Evolutionary conservation across 2,113 vertebrate genomes (phyloP), one percentile per base, ranked within the genome.

Genomic region (Romanogobio albipinnatus): DNA sequence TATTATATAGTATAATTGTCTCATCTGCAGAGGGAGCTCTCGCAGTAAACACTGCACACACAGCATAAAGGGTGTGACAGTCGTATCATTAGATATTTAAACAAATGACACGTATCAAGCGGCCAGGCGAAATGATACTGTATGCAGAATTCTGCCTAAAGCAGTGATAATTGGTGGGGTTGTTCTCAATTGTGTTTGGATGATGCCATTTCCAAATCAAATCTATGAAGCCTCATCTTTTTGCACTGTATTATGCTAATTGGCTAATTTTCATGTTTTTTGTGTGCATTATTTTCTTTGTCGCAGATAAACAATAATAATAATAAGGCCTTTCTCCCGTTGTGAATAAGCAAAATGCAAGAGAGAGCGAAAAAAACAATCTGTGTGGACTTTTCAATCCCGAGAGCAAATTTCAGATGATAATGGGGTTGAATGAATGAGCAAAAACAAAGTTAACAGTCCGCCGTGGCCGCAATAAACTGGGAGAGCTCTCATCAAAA

Each of bases 361-460:
- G 33, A 22, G 5, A 24, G 9, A 13, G 19, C 0, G 17, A 56
- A 7, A 15, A 61, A 45, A 45, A 4, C 58, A 47, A 62, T 47
- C n/a, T 26, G 7, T 62, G 77, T 62, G 70, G 70, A 73, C 22
- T 5, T n/a, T 73, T 43, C 39, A 73, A 73, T 73, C 22, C 70
- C 11, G 11, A 73, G n/a, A 73, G 77, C 58, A 62, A 62, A 79
- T 79, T 62, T 62, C 39, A 26, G 58, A 24, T 17, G 58, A 45
- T 79, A 79, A 79, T 62, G 7, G 39, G n/a, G n/a, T 47, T 62
- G 58, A 62, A 64, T 79, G 39, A 79, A 79, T 79, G 58, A 79
- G 56, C 51, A 24, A 45, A 47, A 64, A 79, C 8, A 79, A 61
- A 78, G 76, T 78, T 59, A 59, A 78, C 76, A 43, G 53, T 78